Evolutionary conservation across 2,888 invertebrate genomes (phyloP), one percentile per base, ranked within the genome.

Genomic region (Sesamia inferens): DNA sequence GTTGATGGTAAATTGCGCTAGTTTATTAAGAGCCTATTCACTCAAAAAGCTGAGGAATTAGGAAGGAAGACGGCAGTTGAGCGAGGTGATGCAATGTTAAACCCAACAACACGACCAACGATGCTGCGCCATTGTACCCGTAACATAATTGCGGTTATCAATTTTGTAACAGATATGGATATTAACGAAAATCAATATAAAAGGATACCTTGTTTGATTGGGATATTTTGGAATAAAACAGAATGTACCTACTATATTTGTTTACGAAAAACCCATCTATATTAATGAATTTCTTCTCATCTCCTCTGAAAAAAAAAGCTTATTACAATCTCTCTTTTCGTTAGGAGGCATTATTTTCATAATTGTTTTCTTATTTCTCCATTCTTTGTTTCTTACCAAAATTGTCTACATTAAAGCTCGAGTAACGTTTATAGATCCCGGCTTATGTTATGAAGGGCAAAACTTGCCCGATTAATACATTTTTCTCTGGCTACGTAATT

Each of bases 281-380:
- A 19, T 51, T 51, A 24, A 57, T 7, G n/a, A 63, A 42, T 24
- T 57, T 3, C n/a, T 75, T 75, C 22, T 42, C 48, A 44, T 66
- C 31, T 44, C 19, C 65, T 51, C 19, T 44, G 19, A 31, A 65
- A 76, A 64, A n/a, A n/a, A 24, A 51, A 2, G 24, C 10, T 48
- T 51, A 76, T 16, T 31, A 47, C 19, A 64, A 47, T 2, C 24
- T n/a, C 0, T 55, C 19, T 64, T 44, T n/a, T 16, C 13, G 1
- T 48, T 55, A 54, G 5, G 16, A 19, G 19, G 0, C 31, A 48
- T 22, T 19, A 61, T 31, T 44, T 57, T 62, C 65, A 16, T 57
- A 13, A 62, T 51, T 16, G 58, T 42, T 48, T 58, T 64, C 44
- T 22, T 57, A 62, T 77, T 47, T 54, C 10, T 11, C n/a, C n/a